Evolutionary conservation across 2,888 invertebrate genomes (phyloP), one percentile per base, ranked within the genome.

Genomic region (Nycteola revayana): DNA sequence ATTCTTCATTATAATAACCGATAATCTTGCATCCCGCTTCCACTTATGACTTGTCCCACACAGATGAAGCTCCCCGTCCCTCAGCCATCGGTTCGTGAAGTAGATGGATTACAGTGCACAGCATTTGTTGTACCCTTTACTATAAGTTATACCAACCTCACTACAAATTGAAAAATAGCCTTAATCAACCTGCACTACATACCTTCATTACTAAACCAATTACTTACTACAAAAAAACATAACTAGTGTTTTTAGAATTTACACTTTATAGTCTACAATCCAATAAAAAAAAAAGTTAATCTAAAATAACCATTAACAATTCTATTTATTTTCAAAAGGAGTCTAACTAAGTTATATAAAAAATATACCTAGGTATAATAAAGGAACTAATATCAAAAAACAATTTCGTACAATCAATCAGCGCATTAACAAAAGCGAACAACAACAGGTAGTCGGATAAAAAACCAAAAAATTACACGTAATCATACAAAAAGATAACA

Each of bases 41-140:
- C 56, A 43, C 59, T 49, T 7, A 7, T 40, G n/a, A 0, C 52
- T 32, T 35, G 27, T 7, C 4, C 37, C 48, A 28, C 43, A 32
- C n/a, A 37, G 43, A 38, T 42, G 40, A 52, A 21, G 38, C 32
- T 35, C 46, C 55, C 60, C 63, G 51, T 58, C 60, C 59, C 65
- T 60, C 52, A 53, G 44, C 61, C 72, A 62, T 67, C 68, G 63
- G 65, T 69, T 69, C 70, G 69, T 86, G 84, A 84, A 83, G 81
- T 74, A 83, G 85, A 86, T 85, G 82, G 86, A 87, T 87, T 81
- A 75, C 81, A 66, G 66, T 63, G 73, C 63, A 63, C 69, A 75
- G 56, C 77, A 72, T 71, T 72, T 70, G 73, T 74, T 74, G 61
- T 66, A 70, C 68, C 72, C 63, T 66, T 57, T 66, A 67, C 68